Base-by-base conservation (phyloP, 2,888 invertebrate genomes). In the Drosophila tanythrix region DNA sequence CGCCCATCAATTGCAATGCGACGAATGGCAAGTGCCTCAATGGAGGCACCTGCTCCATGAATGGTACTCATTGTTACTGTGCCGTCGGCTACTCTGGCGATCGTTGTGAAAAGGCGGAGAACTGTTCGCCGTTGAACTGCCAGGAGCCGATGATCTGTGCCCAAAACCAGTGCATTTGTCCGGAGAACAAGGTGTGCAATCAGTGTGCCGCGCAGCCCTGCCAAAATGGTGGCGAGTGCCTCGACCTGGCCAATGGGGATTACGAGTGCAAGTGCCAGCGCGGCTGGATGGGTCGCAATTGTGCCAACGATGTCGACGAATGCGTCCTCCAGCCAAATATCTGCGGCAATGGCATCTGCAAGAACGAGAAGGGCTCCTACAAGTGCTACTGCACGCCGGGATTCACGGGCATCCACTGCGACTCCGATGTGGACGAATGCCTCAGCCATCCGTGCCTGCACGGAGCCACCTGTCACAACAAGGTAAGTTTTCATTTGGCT, bases 381-480 rank as follows among this genome's bases (percentile, higher is more conserved):
- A 96, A 96, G 88, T 98, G 98, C 92, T 96, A 96, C 89, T 98
- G 98, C 92, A 95, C 95, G 59, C 97, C 97, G n/a, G 98, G 98
- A 3, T 98, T 95, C 92, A 97, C 97, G 18, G 98, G 98, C 25
- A 95, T 96, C 88, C 95, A 95, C 79, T 98, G 98, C 92, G 96
- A 97, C 89, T 95, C 96, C 65, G 97, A 98, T 92, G 96, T 98
- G 84, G 96, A 98, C 92, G 98, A 98, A 92, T 98, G 98, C 88
- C 94, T 98, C 18, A 96, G 97, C 35, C 95, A 95, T 70, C 98
- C 98, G 0, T 98, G 98, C 91, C 95, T 95, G 86, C 97, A 98
- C 92, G 96, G 96, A 80, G 97, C 96, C 40, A 96, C 96, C 1
- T 98, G 98, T 91, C 94, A 96, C 81, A 97, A 98, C 92, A 94